These are phyloP conservation scores for Brachionus rotundiformis DNA, from an alignment of 1,140 invertebrate genomes.

Conservation along the genomic window DNA sequence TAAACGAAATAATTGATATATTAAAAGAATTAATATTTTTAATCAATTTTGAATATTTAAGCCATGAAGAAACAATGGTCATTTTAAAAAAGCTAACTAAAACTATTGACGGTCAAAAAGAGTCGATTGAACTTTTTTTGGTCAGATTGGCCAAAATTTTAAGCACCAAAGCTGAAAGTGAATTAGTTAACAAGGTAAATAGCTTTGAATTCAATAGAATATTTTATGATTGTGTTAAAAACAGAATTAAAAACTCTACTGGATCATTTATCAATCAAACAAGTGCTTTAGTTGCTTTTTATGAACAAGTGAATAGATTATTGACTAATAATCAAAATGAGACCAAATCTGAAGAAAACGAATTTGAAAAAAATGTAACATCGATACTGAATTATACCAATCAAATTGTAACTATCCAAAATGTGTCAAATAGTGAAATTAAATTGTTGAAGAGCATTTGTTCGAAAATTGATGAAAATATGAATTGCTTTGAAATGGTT, in stretches of 20 bases:
- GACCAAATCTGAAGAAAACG: not conserved
- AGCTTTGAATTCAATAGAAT: not conserved
- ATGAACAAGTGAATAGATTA: not conserved
- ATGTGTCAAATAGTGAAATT: not conserved
- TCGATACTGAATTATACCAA: not conserved
- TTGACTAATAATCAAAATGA: not conserved
- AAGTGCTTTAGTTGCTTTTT: conserved; percentile 6
- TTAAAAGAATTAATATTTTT: not conserved
- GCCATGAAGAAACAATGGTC: not conserved
- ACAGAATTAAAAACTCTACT: not conserved
- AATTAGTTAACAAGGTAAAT: not conserved
- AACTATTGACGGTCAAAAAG: not conserved
- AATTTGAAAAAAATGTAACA: not conserved
- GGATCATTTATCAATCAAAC: not conserved
- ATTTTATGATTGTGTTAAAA: conserved; percentile 1
- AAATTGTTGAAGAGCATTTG: not conserved
- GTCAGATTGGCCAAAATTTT: conserved; percentile 12
- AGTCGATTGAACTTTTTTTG: not conserved
- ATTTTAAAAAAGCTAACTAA: not conserved
- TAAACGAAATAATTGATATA: not conserved
- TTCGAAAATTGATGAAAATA: not conserved
- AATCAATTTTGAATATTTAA: not conserved
- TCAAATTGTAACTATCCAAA: not conserved
- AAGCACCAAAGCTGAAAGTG: not conserved
- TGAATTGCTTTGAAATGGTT: not conserved